Evolutionary conservation across 2,113 vertebrate species (phyloP).

Genomic region (Synchiropus splendidus): DNA sequence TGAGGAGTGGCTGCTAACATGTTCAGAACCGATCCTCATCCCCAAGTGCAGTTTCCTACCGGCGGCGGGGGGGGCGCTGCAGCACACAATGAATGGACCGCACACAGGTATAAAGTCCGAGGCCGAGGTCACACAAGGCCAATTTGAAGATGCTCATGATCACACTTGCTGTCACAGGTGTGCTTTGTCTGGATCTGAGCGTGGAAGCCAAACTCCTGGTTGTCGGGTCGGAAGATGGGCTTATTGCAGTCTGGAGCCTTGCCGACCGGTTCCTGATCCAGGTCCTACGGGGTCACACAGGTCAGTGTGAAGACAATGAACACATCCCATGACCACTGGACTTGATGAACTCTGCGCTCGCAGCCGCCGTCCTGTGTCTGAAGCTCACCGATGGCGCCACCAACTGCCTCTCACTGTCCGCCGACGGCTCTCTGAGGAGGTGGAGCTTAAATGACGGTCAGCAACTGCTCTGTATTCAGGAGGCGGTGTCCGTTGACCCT

Average conservation of each 20-base stretch:
- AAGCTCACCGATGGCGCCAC: constrained; percentile 43
- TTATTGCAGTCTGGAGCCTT: constrained; percentile 62
- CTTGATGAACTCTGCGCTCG: no score
- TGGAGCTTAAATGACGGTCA: constrained; percentile 67
- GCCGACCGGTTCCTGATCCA: constrained; percentile 55
- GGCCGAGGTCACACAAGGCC: no score
- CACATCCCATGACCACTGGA: no score
- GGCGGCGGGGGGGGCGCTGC: constrained; percentile 63
- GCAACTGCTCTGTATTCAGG: constrained; percentile 52
- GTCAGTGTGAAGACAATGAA: constrained; percentile 26
- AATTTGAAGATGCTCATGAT: no score
- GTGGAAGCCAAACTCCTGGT: constrained; percentile 53
- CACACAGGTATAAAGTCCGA: constrained; percentile 56
- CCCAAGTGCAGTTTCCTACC: constrained; percentile 70
- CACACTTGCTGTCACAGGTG: constrained; percentile 33
- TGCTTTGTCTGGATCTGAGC: constrained; percentile 61
- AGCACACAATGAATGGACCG: constrained; percentile 46
- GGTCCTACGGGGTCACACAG: constrained; percentile 62
- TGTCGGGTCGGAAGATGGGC: constrained; percentile 65
- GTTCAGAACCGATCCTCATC: constrained; percentile 60
- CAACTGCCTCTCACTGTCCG: constrained; percentile 62
- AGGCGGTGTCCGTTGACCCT: constrained; percentile 24
- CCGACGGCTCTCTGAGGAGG: constrained; percentile 58
- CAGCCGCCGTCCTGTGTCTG: constrained; percentile 62
- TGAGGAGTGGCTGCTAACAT: constrained; percentile 56